phyloP scores from a whole-genome alignment of 2,113 vertebrate species.

The Phalacrocorax carbo region DNA sequence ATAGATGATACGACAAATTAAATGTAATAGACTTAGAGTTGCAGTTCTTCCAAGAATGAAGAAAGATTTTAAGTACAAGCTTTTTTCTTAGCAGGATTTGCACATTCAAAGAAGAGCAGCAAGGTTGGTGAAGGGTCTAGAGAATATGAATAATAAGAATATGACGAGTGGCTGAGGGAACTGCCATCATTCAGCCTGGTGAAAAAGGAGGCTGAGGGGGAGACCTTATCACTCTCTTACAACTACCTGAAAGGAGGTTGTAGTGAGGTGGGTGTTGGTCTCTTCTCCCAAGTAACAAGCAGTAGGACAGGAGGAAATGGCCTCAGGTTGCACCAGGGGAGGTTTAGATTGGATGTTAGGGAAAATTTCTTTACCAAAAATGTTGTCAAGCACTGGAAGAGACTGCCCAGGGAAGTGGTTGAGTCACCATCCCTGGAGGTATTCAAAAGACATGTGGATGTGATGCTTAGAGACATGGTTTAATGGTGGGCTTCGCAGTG shows the following conservation, averaged over 20 bases:
- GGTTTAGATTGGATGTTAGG: too few species aligned
- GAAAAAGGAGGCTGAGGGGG: background rate
- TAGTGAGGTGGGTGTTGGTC: background rate
- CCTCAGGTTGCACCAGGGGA: too few species aligned
- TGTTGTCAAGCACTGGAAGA: too few species aligned
- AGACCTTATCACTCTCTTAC: background rate
- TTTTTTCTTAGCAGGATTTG: background rate
- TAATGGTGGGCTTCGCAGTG: too few species aligned
- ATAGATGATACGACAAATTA: background rate
- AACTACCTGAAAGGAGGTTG: background rate
- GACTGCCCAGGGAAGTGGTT: too few species aligned
- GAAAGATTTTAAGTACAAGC: background rate
- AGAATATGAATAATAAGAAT: background rate
- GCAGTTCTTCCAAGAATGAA: background rate
- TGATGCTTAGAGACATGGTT: too few species aligned
- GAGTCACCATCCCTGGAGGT: too few species aligned
- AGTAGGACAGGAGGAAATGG: too few species aligned
- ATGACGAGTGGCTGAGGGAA: background rate
- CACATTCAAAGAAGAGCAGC: fast-evolving
- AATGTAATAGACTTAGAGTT: background rate
- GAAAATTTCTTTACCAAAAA: too few species aligned
- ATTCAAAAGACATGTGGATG: too few species aligned
- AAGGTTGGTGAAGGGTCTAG: background rate
- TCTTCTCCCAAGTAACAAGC: too few species aligned
- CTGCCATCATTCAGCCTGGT: background rate